Conservation (phyloP, 2,797 vertebrate genomes). For the Diceros bicornis region DNA sequence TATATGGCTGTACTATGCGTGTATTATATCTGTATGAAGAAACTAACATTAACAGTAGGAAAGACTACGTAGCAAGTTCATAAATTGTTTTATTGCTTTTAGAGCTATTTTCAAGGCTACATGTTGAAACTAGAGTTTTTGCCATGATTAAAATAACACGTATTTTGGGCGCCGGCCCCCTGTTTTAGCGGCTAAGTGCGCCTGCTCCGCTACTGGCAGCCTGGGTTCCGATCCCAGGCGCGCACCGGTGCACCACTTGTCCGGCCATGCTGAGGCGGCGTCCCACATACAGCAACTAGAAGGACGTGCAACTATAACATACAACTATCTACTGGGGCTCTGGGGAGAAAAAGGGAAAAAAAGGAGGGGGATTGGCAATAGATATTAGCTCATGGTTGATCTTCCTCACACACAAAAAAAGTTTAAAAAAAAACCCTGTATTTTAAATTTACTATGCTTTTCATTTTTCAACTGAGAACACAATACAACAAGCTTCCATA, state of each 20-base stretch:
- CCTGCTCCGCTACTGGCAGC: too few relatives aligned
- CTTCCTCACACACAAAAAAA: too few relatives aligned
- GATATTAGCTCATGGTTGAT: too few relatives aligned
- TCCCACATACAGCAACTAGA: too few relatives aligned
- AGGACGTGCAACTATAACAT: too few relatives aligned
- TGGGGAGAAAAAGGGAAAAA: too few relatives aligned
- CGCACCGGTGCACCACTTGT: too few relatives aligned
- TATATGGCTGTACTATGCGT: background rate
- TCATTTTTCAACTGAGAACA: background rate
- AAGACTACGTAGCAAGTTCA: conserved; percentile 1
- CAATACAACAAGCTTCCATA: background rate
- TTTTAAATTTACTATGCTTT: background rate
- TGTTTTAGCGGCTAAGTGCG: too few relatives aligned
- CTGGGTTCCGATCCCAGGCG: too few relatives aligned
- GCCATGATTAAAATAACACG: background rate
- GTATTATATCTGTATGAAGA: background rate
- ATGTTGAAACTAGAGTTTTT: background rate
- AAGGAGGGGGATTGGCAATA: too few relatives aligned
- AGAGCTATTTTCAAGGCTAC: background rate
- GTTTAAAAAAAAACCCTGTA: background rate
- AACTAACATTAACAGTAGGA: conserved; percentile 9
- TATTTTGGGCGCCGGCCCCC: background rate
- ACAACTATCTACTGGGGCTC: too few relatives aligned
- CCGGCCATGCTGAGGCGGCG: too few relatives aligned
- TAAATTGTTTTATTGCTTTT: conserved; percentile 27